Percentiles rank a stretch among this genome's conserved stretches.
Conservation (phyloP, 2,888 invertebrate species). For the Volucella inflata region DNA sequence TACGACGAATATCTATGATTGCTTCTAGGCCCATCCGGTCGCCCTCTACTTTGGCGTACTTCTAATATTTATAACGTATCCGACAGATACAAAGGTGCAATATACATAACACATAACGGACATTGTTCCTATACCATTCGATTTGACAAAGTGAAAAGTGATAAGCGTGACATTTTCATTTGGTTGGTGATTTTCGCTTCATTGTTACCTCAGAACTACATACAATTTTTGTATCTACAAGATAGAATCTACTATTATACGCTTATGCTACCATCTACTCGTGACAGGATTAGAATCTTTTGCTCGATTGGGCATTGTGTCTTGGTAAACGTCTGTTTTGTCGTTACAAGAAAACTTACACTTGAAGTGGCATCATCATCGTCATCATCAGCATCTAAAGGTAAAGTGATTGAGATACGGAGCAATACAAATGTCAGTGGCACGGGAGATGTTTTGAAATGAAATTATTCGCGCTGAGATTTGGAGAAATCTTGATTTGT, state of each 20-base stretch:
- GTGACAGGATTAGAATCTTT: conserved; percentile 73
- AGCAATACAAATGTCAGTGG: not conserved
- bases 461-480: conserved; percentile 58
- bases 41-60: conserved; percentile 60
- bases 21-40: conserved; percentile 64
- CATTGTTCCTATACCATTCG: conserved; percentile 30
- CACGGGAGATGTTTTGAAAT: conserved; percentile 50
- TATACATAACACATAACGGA: not conserved
- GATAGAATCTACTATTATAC: conserved; percentile 52
- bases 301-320: conserved; percentile 55
- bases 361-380: conserved; percentile 44
- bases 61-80: not conserved
- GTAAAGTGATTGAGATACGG: conserved; percentile 54
- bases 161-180: conserved; percentile 83
- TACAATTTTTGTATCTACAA: conserved; percentile 17
- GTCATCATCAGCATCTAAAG: not conserved
- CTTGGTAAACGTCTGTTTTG: conserved; percentile 14
- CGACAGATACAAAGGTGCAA: conserved; percentile 56
- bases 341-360: conserved; percentile 1
- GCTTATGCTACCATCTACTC: conserved; percentile 41
- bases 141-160: conserved; percentile 73
- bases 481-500: conserved; percentile 14
- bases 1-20: conserved; percentile 35
- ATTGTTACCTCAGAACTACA: conserved; percentile 48
- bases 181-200: conserved; percentile 79